These are phyloP conservation scores for Cheilosia scutellata DNA, from an alignment of 2,888 invertebrate species.

Conservation along the genomic window DNA sequence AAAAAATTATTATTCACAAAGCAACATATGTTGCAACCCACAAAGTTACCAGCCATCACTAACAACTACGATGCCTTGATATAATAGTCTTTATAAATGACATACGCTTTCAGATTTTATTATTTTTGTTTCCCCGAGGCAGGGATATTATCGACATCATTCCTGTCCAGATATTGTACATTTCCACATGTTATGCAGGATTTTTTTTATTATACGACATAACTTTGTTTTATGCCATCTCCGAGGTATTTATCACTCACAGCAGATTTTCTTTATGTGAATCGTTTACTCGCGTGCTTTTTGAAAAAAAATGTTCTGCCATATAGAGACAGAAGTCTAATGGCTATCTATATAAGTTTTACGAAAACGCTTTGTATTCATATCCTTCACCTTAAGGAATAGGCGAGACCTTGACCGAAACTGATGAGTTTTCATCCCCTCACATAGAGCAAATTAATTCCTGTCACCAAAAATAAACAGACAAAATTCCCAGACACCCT, in stretches of 20 bases:
- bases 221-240: not conserved
- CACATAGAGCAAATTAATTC: not conserved
- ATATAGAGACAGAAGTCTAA: too few relatives aligned
- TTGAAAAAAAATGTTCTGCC: not conserved
- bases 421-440: too few relatives aligned
- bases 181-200: not conserved
- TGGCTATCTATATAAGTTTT: too few relatives aligned
- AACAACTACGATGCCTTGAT: too few relatives aligned
- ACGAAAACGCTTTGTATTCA: too few relatives aligned
- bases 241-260: not conserved
- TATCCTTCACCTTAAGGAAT: too few relatives aligned
- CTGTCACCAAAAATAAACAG: not conserved
- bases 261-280: not conserved
- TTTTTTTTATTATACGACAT: not conserved
- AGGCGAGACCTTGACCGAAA: too few relatives aligned
- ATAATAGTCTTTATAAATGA: not conserved
- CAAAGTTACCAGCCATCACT: too few relatives aligned
- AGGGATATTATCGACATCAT: not conserved
- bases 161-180: not conserved
- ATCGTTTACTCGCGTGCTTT: not conserved
- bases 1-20: too few relatives aligned
- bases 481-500: not conserved
- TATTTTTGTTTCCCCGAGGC: not conserved
- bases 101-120: not conserved
- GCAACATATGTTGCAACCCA: too few relatives aligned